Percentiles rank a stretch among this genome's conserved stretches.
Evolutionary conservation across 2,797 vertebrate genomes (phyloP).

Genomic region (Falco berigora): DNA sequence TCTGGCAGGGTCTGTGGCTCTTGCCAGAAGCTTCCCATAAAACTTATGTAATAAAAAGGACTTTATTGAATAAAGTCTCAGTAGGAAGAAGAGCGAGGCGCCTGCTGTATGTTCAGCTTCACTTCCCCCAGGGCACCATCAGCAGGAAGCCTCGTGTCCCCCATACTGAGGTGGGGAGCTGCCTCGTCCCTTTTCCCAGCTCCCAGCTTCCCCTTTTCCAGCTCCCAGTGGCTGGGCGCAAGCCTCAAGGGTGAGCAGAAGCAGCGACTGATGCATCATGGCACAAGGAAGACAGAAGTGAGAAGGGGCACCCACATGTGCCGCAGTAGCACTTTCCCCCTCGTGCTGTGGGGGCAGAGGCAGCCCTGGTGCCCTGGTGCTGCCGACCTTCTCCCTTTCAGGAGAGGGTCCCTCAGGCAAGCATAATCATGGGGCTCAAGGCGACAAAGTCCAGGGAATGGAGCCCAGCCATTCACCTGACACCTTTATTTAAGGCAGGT

Average conservation of each 20-base stretch:
- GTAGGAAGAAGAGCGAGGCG: not conserved
- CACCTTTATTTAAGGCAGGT: not conserved
- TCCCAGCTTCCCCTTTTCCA: not conserved
- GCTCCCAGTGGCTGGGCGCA: not conserved
- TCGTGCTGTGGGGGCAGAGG: not conserved
- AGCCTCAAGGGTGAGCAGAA: not conserved
- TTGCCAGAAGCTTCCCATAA: not conserved
- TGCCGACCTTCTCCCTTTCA: rapidly evolving
- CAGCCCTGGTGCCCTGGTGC: not conserved
- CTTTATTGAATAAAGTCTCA: conserved; percentile 29
- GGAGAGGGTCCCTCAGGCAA: rapidly evolving
- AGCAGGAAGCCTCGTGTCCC: not conserved
- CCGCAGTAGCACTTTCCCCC: not conserved
- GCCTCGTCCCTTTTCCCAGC: not conserved
- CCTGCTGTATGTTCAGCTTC: not conserved
- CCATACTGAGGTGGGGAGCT: not conserved
- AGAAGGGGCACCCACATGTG: not conserved
- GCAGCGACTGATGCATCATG: rapidly evolving
- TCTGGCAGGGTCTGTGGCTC: not conserved
- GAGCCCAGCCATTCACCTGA: not conserved
- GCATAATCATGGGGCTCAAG: rapidly evolving
- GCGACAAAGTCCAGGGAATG: not conserved
- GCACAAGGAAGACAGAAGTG: not conserved
- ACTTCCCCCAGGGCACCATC: not conserved
- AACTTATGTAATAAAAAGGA: not conserved